Percentiles rank a stretch among this genome's conserved stretches.
phyloP scores from a whole-genome alignment of 2,797 vertebrate species.

The Syngnathus acus region DNA sequence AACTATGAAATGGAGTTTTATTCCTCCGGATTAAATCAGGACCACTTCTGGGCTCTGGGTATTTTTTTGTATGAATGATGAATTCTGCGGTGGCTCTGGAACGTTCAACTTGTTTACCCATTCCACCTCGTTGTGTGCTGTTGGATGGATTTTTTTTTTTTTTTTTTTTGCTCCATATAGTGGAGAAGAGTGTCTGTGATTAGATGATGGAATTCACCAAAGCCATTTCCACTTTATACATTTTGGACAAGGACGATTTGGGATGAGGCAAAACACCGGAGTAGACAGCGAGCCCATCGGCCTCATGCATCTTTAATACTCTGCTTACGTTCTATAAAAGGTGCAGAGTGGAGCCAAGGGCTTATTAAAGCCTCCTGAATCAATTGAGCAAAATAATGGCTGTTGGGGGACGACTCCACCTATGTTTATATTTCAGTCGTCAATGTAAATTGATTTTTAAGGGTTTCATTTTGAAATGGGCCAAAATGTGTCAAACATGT shows the following conservation, averaged over 20 bases:
- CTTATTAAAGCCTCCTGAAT: slow-evolving; percentile 59
- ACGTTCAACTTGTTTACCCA: slow-evolving; percentile 64
- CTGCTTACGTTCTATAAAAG: slow-evolving; percentile 55
- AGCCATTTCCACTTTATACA: slow-evolving; percentile 67
- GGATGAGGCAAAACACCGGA: slow-evolving; percentile 44
- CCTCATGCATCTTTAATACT: slow-evolving; percentile 63
- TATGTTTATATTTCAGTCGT: slow-evolving; percentile 24
- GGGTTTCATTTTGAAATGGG: background rate
- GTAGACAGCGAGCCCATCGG: slow-evolving; percentile 58
- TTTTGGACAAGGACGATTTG: slow-evolving; percentile 62
- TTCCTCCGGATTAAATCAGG: slow-evolving; percentile 69
- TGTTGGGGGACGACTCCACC: slow-evolving; percentile 52
- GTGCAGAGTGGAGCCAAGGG: slow-evolving; percentile 54
- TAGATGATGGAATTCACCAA: slow-evolving; percentile 69
- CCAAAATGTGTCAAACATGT: background rate
- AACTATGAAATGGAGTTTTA: slow-evolving; percentile 70
- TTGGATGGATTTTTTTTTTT: slow-evolving; percentile 60
- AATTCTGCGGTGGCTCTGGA: slow-evolving; percentile 65
- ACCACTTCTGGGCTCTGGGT: slow-evolving; percentile 58
- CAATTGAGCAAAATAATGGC: slow-evolving; percentile 56
- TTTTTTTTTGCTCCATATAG: slow-evolving; percentile 49
- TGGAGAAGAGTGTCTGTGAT: slow-evolving; percentile 67
- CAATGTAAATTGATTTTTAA: slow-evolving; percentile 9
- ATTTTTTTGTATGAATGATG: slow-evolving; percentile 66
- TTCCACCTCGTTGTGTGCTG: slow-evolving; percentile 44